A percentile compares a stretch with the other conserved stretches of the same genome.
phyloP scores from a whole-genome alignment of 2,113 vertebrate species.

The Cacatua alba region DNA sequence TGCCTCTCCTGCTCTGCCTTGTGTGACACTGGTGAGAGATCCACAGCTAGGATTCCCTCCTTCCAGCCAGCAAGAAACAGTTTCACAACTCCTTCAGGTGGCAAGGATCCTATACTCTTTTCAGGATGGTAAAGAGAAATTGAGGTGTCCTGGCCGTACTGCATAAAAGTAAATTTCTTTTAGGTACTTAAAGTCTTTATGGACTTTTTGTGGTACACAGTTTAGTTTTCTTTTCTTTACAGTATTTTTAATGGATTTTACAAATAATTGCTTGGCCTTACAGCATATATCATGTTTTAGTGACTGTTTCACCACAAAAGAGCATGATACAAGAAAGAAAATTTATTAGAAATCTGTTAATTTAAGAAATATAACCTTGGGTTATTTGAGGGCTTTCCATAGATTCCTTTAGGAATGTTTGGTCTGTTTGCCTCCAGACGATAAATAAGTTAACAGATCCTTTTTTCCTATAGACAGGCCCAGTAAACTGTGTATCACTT shows the following conservation, averaged over 20 bases:
- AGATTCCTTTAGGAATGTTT: not conserved
- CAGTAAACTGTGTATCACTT: not conserved
- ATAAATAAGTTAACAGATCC: not conserved
- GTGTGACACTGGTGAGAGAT: rapidly evolving
- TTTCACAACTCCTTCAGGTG: not conserved
- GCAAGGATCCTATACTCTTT: not conserved
- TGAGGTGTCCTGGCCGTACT: not conserved
- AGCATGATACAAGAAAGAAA: not conserved
- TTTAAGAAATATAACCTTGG: not conserved
- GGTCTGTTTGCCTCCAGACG: not conserved
- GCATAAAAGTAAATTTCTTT: not conserved
- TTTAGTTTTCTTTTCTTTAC: not conserved
- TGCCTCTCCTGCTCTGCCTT: not conserved
- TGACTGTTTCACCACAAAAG: not conserved
- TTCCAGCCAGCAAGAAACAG: not conserved
- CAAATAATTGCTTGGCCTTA: not conserved
- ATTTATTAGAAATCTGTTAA: not conserved
- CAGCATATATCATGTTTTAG: not conserved
- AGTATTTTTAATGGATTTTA: not conserved
- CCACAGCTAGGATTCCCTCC: not conserved
- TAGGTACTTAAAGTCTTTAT: not conserved
- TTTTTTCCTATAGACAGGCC: not conserved
- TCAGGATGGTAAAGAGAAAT: not conserved
- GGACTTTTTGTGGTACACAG: not conserved
- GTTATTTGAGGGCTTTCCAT: not conserved